A percentile compares a stretch with the other conserved stretches of the same genome.
phyloP scores from a whole-genome alignment of 2,888 invertebrate genomes.

The Hoplodrina blanda region DNA sequence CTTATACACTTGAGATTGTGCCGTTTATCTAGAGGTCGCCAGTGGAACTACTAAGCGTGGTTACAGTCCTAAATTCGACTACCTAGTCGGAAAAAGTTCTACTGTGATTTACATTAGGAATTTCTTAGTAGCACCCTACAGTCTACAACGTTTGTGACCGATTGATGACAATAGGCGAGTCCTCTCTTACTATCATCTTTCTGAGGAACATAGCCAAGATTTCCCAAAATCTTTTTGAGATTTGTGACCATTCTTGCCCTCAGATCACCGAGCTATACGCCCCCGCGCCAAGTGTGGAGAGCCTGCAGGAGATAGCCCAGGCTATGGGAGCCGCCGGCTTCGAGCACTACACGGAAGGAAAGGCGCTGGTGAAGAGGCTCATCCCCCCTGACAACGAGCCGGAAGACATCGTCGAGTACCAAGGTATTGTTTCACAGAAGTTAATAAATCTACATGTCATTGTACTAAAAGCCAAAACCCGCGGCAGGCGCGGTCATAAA shows the following conservation, averaged over 20 bases:
- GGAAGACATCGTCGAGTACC: slow-evolving; percentile 88
- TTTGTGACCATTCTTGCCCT: slow-evolving; percentile 6
- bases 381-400: slow-evolving; percentile 84
- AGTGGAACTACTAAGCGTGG: no score
- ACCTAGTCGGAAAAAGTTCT: not conserved
- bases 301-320: slow-evolving; percentile 85
- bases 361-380: slow-evolving; percentile 84
- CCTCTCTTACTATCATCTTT: no score
- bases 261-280: slow-evolving; percentile 80
- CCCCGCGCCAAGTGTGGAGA: slow-evolving; percentile 85
- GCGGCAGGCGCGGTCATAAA: no score
- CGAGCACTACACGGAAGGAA: slow-evolving; percentile 86
- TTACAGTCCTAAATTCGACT: not conserved
- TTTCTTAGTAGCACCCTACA: not conserved
- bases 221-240: no score
- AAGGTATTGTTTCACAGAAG: slow-evolving; percentile 75
- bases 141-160: not conserved
- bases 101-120: not conserved
- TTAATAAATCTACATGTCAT: no score
- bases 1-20: no score
- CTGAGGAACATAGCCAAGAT: not conserved
- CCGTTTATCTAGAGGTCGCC: no score
- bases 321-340: slow-evolving; percentile 90
- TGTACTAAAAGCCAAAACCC: no score
- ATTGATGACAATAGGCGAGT: no score